A percentile compares a stretch with the other conserved stretches of the same genome.
Conservation (phyloP, 2,113 vertebrate genomes). For the Urocynchramus pylzowi region DNA sequence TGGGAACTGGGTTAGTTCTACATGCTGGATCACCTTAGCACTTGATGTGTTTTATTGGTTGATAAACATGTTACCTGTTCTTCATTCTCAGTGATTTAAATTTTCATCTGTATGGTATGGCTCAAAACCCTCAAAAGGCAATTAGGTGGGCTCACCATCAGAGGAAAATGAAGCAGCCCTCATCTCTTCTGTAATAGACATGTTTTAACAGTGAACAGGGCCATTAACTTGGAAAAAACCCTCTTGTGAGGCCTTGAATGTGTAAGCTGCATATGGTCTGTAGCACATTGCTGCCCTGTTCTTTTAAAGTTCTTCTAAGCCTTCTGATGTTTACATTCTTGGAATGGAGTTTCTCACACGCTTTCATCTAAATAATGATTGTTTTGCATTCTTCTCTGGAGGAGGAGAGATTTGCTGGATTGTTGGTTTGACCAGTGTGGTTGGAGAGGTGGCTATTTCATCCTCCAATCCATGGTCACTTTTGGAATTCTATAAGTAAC, state of each 20-base stretch:
- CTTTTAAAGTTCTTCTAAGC: too few species aligned
- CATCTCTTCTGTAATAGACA: not conserved
- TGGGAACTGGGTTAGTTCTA: not conserved
- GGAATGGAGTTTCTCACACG: too few species aligned
- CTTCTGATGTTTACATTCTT: too few species aligned
- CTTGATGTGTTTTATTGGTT: not conserved
- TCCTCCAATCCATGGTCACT: too few species aligned
- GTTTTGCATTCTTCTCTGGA: too few species aligned
- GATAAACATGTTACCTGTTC: not conserved
- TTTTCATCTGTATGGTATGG: not conserved
- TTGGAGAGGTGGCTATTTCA: too few species aligned
- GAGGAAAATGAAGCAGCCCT: not conserved
- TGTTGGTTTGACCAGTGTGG: too few species aligned
- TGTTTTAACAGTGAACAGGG: not conserved
- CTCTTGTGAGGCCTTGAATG: not conserved
- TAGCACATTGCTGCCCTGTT: too few species aligned
- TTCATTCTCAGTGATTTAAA: not conserved
- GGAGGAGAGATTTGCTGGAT: too few species aligned
- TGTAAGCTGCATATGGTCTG: not conserved
- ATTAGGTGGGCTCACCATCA: not conserved
- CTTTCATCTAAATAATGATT: too few species aligned
- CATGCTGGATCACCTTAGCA: not conserved
- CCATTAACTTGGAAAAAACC: not conserved
- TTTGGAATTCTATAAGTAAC: too few species aligned
- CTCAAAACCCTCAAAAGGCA: not conserved